Base-by-base conservation (phyloP, 2,113 vertebrate genomes). In the Capreolus pygargus region DNA sequence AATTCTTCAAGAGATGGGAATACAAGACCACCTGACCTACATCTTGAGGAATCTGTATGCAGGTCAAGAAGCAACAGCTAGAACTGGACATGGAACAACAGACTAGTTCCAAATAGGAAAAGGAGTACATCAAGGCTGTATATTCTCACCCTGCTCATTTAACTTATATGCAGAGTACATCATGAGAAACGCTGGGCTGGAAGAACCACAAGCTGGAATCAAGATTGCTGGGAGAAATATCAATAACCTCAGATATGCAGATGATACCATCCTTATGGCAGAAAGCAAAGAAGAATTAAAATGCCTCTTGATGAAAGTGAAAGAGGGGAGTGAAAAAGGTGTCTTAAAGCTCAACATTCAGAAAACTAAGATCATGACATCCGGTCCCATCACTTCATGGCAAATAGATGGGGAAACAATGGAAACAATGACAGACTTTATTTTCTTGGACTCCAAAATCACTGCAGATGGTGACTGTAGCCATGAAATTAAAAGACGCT, bases 51-150 rank as follows among this genome's bases (percentile, higher is more conserved):
- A 36, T 0, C 9, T 3, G 9, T 12, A 36, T 12, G 64, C n/a
- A 70, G n/a, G n/a, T 36, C 64, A 70, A 19, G 64, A 70, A 70
- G n/a, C n/a, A 70, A 70, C 4, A 70, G 19, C 36, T 36, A 70
- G n/a, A 70, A 36, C 64, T 70, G 64, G 64, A 70, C 64, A 23
- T 70, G 9, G n/a, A 70, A 21, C 2, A 36, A 70, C n/a, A 70
- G 2, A 70, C n/a, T 70, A 9, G 9, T 36, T 70, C 64, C 19
- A 70, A 70, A 36, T 70, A 36, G n/a, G 9, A 36, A 36, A 70
- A 70, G 0, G n/a, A 36, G 2, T 23, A 70, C 9, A 0, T 21
- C n/a, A 36, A 70, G 17, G 9, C 17, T 36, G 17, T 70, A 1
- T 12, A 36, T 70, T 70, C n/a, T 70, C 19, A 70, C 2, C 9